phyloP scores from a whole-genome alignment of 2,888 invertebrate species.

The Siphlonurus alternatus region DNA sequence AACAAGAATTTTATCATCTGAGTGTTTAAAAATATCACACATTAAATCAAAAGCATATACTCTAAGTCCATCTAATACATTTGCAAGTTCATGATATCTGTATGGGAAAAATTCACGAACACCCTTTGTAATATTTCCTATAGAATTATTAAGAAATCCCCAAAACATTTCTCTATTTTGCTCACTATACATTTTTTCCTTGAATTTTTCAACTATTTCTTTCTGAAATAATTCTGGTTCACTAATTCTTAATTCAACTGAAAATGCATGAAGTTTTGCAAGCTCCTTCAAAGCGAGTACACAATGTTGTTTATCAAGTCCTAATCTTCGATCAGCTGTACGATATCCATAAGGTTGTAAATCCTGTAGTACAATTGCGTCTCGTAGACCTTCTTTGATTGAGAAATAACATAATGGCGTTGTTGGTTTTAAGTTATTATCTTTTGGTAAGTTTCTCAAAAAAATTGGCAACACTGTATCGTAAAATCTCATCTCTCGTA shows the following conservation, averaged over 20 bases:
- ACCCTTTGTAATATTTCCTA: neutral
- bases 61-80: neutral
- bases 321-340: neutral
- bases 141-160: neutral
- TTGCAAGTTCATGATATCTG: neutral
- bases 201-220: neutral
- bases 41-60: neutral
- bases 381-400: neutral
- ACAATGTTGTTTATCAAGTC: neutral
- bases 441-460: neutral
- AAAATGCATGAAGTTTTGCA: neutral
- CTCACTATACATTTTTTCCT: neutral
- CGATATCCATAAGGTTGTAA: neutral
- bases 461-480: neutral
- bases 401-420: neutral
- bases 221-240: neutral
- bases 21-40: neutral
- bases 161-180: neutral
- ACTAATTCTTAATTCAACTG: neutral
- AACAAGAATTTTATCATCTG: neutral
- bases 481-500: neutral
- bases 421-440: neutral
- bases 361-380: neutral
- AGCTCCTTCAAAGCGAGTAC: neutral
- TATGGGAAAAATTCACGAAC: neutral